These are phyloP conservation scores for Sesia apiformis DNA, from an alignment of 2,888 invertebrate species.

Conservation along the genomic window DNA sequence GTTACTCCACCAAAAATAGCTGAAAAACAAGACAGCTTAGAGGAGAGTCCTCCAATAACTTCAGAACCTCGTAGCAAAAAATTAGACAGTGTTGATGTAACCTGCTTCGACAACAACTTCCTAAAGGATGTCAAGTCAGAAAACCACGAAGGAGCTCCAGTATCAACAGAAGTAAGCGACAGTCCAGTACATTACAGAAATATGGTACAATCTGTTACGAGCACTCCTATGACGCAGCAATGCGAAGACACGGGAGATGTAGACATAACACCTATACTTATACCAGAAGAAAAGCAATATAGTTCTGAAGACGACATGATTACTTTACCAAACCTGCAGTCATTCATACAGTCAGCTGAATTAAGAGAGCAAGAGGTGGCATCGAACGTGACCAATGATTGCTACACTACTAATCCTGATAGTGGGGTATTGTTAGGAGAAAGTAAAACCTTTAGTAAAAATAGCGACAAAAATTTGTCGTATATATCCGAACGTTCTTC, in stretches of 20 bases:
- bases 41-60: conserved; percentile 28
- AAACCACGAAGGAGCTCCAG: conserved; percentile 12
- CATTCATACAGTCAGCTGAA: conserved; percentile 46
- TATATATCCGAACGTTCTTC: too few species aligned
- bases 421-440: conserved; percentile 32
- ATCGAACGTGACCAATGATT: conserved; percentile 19
- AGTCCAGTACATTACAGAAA: conserved; percentile 40
- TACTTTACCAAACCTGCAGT: conserved; percentile 31
- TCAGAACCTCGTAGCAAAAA: conserved; percentile 36
- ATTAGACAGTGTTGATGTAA: conserved; percentile 58
- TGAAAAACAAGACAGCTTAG: conserved; percentile 15
- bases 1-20: conserved; percentile 30
- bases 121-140: conserved; percentile 23
- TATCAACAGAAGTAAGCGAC: conserved; percentile 20
- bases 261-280: conserved; percentile 29
- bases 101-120: conserved; percentile 41
- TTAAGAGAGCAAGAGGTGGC: conserved; percentile 46
- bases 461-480: conserved; percentile 27
- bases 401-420: conserved; percentile 14
- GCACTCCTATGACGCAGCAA: conserved; percentile 41
- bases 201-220: conserved; percentile 48
- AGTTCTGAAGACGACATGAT: conserved; percentile 19
- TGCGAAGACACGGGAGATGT: conserved; percentile 16
- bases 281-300: conserved; percentile 25
- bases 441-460: conserved; percentile 27